Base-by-base conservation (phyloP, 1,140 invertebrate genomes). In the Ooceraea biroi region DNA sequence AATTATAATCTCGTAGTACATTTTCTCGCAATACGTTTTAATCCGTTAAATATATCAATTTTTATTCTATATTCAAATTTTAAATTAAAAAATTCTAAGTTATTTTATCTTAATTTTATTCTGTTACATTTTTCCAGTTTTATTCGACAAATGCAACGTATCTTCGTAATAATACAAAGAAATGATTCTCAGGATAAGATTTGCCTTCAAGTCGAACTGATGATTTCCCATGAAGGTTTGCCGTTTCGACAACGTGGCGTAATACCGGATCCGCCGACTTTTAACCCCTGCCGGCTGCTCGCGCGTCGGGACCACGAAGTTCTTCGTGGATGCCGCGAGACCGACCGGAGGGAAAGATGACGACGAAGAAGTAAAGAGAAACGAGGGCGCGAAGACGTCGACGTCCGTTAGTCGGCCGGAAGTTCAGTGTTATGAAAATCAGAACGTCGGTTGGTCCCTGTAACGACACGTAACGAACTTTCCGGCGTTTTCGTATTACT, bases 401-500 rank as follows among this genome's bases (percentile, higher is more conserved):
- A 87, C 80, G 91, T 93, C 90, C 93, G 92, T 94, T 94, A 94
- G 93, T 93, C 93, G 93, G 90, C 89, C 88, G 92, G 91, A 94
- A 92, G 87, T 90, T 87, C 87, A 89, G 84, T 93, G 93, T 93
- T 92, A 93, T 93, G 91, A 92, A 93, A 94, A 94, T 94, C 88
- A 92, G 92, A 3, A 78, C 65, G 85, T 84, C 82, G 88, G 85
- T 86, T 88, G 89, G 80, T 86, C 83, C 41, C 10, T 41, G 60
- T 36, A 36, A 36, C 10, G 17, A 44, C 30, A 85, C 85, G 76
- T 92, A 93, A 93, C 92, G 93, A 91, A 93, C 91, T 91, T 91
- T 90, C 65, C 69, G 68, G 71, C 63, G 63, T 83, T 73, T 73
- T 55, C 58, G 17, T 82, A 36, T 71, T 68, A 74, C 44, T 19